These are phyloP conservation scores for Scaptomyza parva DNA, from an alignment of 2,888 invertebrate species.

Conservation along the genomic window DNA sequence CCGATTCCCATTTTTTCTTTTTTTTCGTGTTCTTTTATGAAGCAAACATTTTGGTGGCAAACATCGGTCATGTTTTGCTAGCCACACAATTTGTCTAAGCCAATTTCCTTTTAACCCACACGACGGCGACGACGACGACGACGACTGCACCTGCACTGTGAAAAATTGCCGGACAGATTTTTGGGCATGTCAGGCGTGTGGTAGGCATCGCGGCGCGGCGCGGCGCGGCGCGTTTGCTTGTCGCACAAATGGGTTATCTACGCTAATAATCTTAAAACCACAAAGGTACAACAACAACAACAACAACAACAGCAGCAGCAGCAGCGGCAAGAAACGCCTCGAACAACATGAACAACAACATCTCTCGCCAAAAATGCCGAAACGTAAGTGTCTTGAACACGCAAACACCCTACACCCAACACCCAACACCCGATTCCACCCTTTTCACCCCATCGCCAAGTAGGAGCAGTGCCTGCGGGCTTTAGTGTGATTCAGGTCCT, in stretches of 20 bases:
- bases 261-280: constrained; percentile 79
- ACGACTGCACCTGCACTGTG: constrained; percentile 57
- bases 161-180: constrained; percentile 68
- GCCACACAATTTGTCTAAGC: constrained; percentile 83
- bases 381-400: constrained; percentile 74
- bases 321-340: constrained; percentile 17
- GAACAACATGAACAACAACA: constrained; percentile 44
- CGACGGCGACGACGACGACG: neutral
- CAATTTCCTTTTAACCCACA: constrained; percentile 76
- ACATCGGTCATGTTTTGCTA: constrained; percentile 76
- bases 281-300: constrained; percentile 56
- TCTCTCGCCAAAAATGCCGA: constrained; percentile 61
- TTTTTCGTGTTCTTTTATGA: constrained; percentile 51
- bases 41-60: constrained; percentile 45
- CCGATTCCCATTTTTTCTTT: neutral
- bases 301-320: constrained; percentile 38
- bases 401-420: constrained; percentile 58
- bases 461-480: constrained; percentile 41
- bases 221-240: constrained; percentile 30
- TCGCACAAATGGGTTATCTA: constrained; percentile 76
- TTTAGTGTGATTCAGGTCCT: constrained; percentile 52
- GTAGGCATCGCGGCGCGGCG: no score
- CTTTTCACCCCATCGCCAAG: neutral
- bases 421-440: neutral
- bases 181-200: constrained; percentile 33